Conservation (phyloP, 2,113 vertebrate genomes). For the Petroica traversi region DNA sequence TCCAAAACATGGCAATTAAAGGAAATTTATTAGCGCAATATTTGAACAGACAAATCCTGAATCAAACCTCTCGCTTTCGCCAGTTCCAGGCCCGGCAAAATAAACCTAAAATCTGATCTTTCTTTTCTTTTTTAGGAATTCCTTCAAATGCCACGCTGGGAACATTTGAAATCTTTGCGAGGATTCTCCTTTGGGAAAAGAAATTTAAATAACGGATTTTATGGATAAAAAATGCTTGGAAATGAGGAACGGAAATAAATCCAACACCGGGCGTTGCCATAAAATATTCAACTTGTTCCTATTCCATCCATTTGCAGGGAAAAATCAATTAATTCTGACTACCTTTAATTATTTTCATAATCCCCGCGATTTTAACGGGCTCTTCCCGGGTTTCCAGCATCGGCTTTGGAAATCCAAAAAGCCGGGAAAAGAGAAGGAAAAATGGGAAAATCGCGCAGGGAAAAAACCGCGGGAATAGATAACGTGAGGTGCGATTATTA, state of each 20-base stretch:
- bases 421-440: neutral
- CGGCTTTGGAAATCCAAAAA: conserved; percentile 8
- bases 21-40: neutral
- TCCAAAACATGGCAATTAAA: neutral
- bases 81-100: neutral
- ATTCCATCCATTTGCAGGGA: neutral
- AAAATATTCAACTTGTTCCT: neutral
- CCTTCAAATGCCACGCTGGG: fast-evolving
- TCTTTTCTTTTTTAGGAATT: neutral
- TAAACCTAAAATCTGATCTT: neutral
- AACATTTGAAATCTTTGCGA: neutral
- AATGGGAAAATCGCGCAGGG: neutral
- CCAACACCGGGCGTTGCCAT: neutral
- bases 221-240: neutral
- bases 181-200: neutral
- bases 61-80: neutral
- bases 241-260: neutral
- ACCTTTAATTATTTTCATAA: neutral
- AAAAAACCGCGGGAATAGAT: neutral
- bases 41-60: neutral
- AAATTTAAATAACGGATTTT: neutral
- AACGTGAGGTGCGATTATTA: neutral
- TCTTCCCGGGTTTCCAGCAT: neutral
- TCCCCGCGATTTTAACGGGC: neutral
- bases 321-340: neutral